Evolutionary conservation across 2,113 vertebrate species (phyloP).

Genomic region (Odocoileus virginianus): DNA sequence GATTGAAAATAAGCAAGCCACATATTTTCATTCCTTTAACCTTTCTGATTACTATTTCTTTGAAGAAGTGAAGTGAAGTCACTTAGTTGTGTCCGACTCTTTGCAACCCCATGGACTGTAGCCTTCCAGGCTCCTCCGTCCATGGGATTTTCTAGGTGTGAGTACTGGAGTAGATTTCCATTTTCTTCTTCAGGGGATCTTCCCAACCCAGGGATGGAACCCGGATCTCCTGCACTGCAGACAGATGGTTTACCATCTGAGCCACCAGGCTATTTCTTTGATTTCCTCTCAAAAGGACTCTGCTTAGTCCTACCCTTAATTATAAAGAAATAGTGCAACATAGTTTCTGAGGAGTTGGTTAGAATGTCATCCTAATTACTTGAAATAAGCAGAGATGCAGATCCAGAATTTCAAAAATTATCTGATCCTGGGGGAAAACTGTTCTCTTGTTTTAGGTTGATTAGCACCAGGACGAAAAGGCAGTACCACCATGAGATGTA

Average conservation of each 20-base stretch:
- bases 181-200: neutral
- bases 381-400: neutral
- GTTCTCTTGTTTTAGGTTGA: neutral
- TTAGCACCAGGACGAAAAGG: neutral
- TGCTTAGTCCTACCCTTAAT: neutral
- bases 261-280: neutral
- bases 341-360: neutral
- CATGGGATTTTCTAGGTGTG: neutral
- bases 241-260: neutral
- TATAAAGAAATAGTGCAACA: neutral
- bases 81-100: neutral
- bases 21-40: neutral
- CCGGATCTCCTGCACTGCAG: neutral
- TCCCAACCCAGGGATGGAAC: neutral
- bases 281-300: neutral
- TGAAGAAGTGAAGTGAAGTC: neutral
- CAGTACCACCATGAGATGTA: neutral
- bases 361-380: neutral
- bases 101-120: neutral
- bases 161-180: neutral
- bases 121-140: neutral
- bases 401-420: neutral
- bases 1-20: neutral
- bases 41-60: neutral
- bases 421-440: neutral